phyloP scores from a whole-genome alignment of 2,113 vertebrate species.

The Tamias sibiricus region DNA sequence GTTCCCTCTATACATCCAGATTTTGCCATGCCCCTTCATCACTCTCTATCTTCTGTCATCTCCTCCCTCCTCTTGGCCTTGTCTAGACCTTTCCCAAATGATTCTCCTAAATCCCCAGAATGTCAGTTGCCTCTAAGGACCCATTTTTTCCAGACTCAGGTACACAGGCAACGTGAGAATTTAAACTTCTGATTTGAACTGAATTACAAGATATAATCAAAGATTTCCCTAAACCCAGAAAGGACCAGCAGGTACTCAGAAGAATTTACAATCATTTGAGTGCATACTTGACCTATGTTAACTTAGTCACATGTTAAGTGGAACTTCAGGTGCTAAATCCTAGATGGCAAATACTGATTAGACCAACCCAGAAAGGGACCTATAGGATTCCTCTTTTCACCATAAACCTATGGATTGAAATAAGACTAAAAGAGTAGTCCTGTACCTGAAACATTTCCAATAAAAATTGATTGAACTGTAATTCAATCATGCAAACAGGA shows the following conservation, averaged over 20 bases:
- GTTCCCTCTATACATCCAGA: not conserved
- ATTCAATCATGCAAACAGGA: not conserved
- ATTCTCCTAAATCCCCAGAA: not conserved
- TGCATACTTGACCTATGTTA: not conserved
- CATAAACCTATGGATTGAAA: not conserved
- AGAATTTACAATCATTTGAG: conserved; percentile 4
- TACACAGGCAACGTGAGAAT: not conserved
- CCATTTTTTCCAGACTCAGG: not conserved
- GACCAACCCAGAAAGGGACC: not conserved
- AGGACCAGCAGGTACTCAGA: not conserved
- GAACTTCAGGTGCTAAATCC: not conserved
- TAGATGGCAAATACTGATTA: not conserved
- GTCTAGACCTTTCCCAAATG: not conserved
- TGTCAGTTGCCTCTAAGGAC: not conserved
- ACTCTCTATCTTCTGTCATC: not conserved
- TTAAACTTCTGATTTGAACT: not conserved
- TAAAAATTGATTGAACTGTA: not conserved
- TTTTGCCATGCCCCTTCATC: not conserved
- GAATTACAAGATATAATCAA: conserved; percentile 42
- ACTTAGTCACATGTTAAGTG: not conserved
- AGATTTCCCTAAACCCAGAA: not conserved
- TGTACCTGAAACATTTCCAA: not conserved
- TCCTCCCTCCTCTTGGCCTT: not conserved
- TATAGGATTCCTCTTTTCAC: not conserved
- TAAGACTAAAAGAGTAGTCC: not conserved